Evolutionary conservation across 2,113 vertebrate genomes (phyloP).

Genomic region (Halichoeres trimaculatus): DNA sequence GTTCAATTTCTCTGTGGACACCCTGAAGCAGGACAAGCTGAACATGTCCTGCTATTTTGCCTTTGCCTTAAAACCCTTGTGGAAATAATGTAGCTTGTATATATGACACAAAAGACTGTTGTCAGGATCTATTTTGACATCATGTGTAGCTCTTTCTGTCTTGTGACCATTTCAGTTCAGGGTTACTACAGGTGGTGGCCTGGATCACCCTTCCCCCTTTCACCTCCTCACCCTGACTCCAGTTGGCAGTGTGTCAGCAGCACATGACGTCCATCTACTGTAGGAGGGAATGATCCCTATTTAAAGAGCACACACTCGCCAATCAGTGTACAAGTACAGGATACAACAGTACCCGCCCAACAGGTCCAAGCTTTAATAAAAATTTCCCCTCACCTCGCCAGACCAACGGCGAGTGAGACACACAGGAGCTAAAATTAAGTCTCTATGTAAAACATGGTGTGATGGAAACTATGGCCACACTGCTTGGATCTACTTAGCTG

Average conservation of each 20-base stretch:
- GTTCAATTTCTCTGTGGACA: no score
- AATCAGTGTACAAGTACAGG: constrained; percentile 4
- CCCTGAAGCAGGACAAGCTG: no score
- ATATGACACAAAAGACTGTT: background rate
- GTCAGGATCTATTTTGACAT: background rate
- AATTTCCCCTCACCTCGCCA: constrained; percentile 41
- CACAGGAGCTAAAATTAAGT: constrained; percentile 56
- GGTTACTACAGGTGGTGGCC: background rate
- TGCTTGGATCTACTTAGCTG: constrained; percentile 3
- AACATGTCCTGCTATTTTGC: no score
- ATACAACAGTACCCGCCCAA: background rate
- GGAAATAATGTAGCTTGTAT: background rate
- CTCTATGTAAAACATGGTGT: constrained; percentile 21
- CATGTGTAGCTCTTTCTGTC: background rate
- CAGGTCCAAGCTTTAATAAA: constrained; percentile 10
- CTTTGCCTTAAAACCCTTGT: background rate
- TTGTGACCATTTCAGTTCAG: background rate
- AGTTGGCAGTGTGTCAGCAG: constrained; percentile 48
- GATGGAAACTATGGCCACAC: constrained; percentile 59
- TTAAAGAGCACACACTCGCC: constrained; percentile 61
- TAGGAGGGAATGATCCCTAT: constrained; percentile 51
- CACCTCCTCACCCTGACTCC: constrained; percentile 45
- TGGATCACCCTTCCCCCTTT: background rate
- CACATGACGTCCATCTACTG: constrained; percentile 63
- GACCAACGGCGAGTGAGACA: constrained; percentile 15